Conservation (phyloP, 2,888 invertebrate species). For the Melitaea athalia region DNA sequence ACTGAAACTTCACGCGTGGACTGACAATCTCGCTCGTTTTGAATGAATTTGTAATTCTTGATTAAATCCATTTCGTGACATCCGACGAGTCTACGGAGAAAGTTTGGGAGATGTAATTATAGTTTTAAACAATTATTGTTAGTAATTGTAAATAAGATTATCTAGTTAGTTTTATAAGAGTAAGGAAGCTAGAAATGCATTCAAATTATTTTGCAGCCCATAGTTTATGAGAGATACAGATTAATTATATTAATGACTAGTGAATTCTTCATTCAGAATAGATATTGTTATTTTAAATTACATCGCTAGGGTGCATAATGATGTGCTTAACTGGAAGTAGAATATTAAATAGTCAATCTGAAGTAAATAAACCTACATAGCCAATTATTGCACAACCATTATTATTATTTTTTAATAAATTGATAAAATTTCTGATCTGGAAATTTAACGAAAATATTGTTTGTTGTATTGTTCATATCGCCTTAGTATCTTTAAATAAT, state of each 20-base stretch:
- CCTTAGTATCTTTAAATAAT: slow-evolving; percentile 21
- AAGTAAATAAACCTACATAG: slow-evolving; percentile 12
- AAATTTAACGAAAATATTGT: slow-evolving; percentile 14
- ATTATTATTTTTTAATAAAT: not conserved
- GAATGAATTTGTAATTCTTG: not conserved
- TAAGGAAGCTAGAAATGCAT: slow-evolving; percentile 75
- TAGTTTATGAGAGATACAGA: slow-evolving; percentile 62
- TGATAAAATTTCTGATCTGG: slow-evolving; percentile 1
- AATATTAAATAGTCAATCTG: slow-evolving; percentile 14
- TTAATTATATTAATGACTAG: slow-evolving; percentile 57
- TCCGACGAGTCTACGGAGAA: slow-evolving; percentile 24
- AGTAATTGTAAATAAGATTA: slow-evolving; percentile 78
- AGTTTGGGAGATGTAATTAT: slow-evolving; percentile 59
- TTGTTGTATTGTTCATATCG: slow-evolving; percentile 24
- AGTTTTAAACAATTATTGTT: slow-evolving; percentile 71
- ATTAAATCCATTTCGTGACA: not conserved
- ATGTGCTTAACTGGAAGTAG: slow-evolving; percentile 28
- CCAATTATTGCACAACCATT: slow-evolving; percentile 11
- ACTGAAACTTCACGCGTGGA: slow-evolving; percentile 70
- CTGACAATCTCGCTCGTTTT: slow-evolving; percentile 53
- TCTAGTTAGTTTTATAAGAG: slow-evolving; percentile 67
- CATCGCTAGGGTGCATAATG: slow-evolving; percentile 20
- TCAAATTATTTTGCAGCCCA: slow-evolving; percentile 74
- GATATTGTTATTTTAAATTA: slow-evolving; percentile 34
- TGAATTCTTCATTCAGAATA: slow-evolving; percentile 36